These are phyloP conservation scores for Trachops cirrhosus DNA, from an alignment of 2,797 vertebrate genomes.

Conservation along the genomic window DNA sequence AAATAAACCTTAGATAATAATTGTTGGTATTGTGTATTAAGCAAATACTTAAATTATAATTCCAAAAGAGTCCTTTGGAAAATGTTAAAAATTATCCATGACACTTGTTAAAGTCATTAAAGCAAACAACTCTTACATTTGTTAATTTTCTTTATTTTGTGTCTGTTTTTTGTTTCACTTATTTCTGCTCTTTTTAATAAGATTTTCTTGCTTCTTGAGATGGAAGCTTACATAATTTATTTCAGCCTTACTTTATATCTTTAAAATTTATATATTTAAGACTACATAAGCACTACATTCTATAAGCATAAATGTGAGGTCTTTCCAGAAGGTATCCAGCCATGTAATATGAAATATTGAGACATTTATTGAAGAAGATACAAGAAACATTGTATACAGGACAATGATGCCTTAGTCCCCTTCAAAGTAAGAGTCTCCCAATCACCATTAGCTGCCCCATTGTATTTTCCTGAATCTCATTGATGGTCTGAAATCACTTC, in stretches of 20 bases:
- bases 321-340: too few relatives aligned
- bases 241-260: background rate
- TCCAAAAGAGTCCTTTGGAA: background rate
- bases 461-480: background rate
- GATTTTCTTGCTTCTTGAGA: background rate
- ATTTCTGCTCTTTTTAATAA: background rate
- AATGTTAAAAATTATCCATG: background rate
- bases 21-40: background rate
- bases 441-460: background rate
- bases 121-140: background rate
- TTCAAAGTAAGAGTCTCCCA: background rate
- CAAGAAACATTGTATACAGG: too few relatives aligned
- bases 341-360: too few relatives aligned
- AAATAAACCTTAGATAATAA: background rate
- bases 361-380: too few relatives aligned
- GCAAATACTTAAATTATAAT: background rate
- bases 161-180: background rate
- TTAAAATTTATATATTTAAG: background rate
- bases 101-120: background rate
- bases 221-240: background rate
- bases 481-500: background rate
- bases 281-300: background rate
- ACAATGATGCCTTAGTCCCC: background rate
- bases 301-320: background rate
- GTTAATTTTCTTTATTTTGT: background rate